Evolutionary conservation across 2,888 invertebrate genomes (phyloP), one percentile per base, ranked within the genome.

Genomic region (Drosophila atripex): DNA sequence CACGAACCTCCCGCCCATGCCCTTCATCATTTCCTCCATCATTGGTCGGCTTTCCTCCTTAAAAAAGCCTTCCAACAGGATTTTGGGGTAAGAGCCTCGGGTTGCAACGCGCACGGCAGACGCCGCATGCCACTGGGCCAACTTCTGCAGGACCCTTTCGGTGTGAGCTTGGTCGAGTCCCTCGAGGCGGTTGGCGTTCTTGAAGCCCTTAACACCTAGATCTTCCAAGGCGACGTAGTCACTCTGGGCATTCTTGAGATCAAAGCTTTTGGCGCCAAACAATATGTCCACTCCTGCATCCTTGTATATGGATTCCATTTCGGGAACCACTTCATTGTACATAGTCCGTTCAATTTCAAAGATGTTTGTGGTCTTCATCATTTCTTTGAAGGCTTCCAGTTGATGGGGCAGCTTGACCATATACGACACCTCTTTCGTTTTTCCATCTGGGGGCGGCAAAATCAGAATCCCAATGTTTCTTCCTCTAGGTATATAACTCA

Each of bases 91-190:
- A 0, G 52, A 21, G 0, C 88, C 85, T 49, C 74, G 77, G 3
- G 65, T 64, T 21, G 73, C 82, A 11, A 72, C 73, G 4, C 82
- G 64, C 41, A 77, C 82, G 2, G 84, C 90, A 0, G 89, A 86
- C 1, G 86, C 89, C 0, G 90, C 90, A 78, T 90, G 90, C 69
- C 90, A 90, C 54, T 88, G 66, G 1, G 90, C 80, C 18, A 90
- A 21, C 39, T 86, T 90, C 21, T 60, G 57, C 0, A 90, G 71
- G 3, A 82, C 85, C 0, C 78, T 30, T 49, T 89, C 74, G 12
- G 82, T 79, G 35, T 90, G 90, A 0, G 52, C 52, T 58, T 85
- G 77, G 47, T 90, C 86, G 2, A 90, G 66, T 4, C 90, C 90
- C 4, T 76, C 76, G 2, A 85, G 61, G 0, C 89, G 85, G 63